phyloP scores from a whole-genome alignment of 2,888 invertebrate genomes.

The Labia minor region DNA sequence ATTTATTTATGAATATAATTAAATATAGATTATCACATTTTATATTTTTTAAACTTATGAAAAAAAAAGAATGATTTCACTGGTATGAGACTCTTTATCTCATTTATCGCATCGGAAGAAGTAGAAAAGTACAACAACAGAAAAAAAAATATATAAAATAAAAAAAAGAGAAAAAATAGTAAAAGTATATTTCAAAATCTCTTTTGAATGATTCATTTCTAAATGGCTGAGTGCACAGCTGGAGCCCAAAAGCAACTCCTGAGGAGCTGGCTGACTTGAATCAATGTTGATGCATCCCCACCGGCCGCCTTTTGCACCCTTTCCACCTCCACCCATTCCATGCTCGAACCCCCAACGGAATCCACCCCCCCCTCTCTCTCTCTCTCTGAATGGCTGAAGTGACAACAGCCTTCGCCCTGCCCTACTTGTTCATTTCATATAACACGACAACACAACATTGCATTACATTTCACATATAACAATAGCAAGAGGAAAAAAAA shows the following conservation, averaged over 20 bases:
- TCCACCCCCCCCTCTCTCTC: too few species aligned
- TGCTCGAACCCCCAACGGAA: too few species aligned
- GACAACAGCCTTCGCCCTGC: conserved; percentile 1
- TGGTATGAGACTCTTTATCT: too few species aligned
- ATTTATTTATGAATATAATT: too few species aligned
- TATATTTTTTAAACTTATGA: too few species aligned
- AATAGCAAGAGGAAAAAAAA: neutral
- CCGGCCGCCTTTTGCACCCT: too few species aligned
- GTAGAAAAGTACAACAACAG: too few species aligned
- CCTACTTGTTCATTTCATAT: neutral
- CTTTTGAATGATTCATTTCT: conserved; percentile 13
- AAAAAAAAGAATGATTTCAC: too few species aligned
- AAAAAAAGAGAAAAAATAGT: neutral
- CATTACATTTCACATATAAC: neutral
- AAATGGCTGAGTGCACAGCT: neutral
- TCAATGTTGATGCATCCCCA: neutral
- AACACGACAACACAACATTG: neutral
- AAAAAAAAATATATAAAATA: neutral
- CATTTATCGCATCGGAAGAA: too few species aligned
- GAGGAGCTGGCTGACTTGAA: neutral
- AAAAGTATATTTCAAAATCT: neutral
- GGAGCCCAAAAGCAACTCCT: conserved; percentile 2
- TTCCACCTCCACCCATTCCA: too few species aligned
- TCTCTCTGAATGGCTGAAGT: neutral
- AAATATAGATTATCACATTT: too few species aligned